phyloP scores from a whole-genome alignment of 2,797 vertebrate species.

The Ceryle rudis region DNA sequence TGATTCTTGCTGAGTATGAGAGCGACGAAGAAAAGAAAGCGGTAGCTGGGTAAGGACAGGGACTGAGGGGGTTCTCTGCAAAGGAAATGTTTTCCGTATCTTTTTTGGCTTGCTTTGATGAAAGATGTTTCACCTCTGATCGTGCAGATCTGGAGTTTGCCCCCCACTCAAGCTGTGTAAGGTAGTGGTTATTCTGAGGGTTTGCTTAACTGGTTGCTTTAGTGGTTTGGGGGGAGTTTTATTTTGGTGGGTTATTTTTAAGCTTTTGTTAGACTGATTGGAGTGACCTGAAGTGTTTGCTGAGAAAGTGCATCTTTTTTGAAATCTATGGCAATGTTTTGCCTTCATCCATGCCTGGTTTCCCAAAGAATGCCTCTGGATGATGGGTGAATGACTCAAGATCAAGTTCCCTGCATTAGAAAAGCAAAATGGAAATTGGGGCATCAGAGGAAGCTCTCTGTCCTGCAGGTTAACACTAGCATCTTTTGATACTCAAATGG shows the following conservation, averaged over 20 bases:
- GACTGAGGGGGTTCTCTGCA: neutral
- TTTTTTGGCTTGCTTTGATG: neutral
- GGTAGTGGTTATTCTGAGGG: neutral
- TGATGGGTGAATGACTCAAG: neutral
- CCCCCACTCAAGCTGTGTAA: neutral
- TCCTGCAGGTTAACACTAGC: neutral
- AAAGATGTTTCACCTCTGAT: neutral
- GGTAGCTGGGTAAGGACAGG: conserved; percentile 65
- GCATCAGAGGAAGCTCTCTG: neutral
- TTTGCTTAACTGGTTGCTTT: neutral
- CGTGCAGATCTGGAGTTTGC: neutral
- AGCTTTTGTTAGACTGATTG: neutral
- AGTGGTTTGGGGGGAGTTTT: neutral
- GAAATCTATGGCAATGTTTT: neutral
- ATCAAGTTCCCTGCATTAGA: neutral
- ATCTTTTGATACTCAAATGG: neutral
- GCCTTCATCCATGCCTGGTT: neutral
- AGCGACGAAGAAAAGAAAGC: conserved; percentile 90
- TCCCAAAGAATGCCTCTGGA: neutral
- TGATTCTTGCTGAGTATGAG: conserved; percentile 93
- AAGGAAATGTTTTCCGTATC: neutral
- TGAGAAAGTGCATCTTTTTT: neutral
- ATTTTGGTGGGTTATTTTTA: neutral
- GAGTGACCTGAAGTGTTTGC: neutral
- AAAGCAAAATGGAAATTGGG: neutral